Percentiles rank a stretch among this genome's conserved stretches.
phyloP scores from a whole-genome alignment of 1,140 invertebrate species.

The Diuraphis noxia region DNA sequence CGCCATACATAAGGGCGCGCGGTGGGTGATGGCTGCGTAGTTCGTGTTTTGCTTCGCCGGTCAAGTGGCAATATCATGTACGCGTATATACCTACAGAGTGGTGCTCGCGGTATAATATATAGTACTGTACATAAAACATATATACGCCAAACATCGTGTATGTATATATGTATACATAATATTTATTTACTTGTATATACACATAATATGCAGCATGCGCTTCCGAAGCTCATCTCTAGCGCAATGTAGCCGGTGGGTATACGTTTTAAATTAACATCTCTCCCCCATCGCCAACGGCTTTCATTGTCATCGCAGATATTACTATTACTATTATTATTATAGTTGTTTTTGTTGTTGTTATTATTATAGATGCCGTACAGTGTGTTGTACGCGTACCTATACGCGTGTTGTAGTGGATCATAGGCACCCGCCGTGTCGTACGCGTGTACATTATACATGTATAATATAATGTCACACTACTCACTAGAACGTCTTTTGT shows the following conservation, averaged over 20 bases:
- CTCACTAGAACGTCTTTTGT: conserved; percentile 35
- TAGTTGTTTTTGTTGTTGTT: not conserved
- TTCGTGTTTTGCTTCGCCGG: conserved; percentile 4
- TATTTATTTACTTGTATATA: not conserved
- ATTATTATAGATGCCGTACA: not conserved
- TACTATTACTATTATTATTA: not conserved
- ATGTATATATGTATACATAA: not conserved
- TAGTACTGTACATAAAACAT: not conserved
- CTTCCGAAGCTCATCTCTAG: not conserved
- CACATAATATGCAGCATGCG: not conserved
- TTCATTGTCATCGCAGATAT: not conserved
- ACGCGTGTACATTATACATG: no score
- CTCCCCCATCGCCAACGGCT: not conserved
- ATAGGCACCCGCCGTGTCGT: not conserved
- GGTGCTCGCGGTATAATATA: not conserved
- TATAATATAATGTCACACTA: conserved; percentile 12
- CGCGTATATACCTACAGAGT: not conserved
- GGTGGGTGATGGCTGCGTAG: not conserved
- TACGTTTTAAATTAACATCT: conserved; percentile 39
- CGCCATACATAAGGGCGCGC: not conserved
- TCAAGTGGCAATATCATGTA: not conserved
- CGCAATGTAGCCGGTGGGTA: not conserved
- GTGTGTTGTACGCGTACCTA: not conserved
- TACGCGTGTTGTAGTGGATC: conserved; percentile 31
- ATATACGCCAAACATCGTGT: not conserved